A percentile compares a stretch with the other conserved stretches of the same genome.
Conservation (phyloP, 2,113 vertebrate species). For the Dendrocopos noguchii region DNA sequence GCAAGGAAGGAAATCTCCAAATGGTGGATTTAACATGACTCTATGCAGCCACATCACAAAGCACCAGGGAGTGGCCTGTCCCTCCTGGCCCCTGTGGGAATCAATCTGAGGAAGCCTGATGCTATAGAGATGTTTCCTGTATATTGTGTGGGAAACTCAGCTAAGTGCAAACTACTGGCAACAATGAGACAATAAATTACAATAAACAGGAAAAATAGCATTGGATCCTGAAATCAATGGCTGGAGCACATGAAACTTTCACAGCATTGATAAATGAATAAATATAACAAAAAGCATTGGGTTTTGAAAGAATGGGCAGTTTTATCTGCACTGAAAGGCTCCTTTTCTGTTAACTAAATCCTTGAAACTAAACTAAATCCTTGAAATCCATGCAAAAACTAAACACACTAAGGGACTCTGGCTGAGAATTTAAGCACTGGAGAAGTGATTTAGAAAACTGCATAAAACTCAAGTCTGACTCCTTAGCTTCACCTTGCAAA, state of each 20-base stretch:
- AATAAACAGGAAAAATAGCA: constrained; percentile 88
- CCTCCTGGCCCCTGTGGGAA: constrained; percentile 75
- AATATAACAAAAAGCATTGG: constrained; percentile 74
- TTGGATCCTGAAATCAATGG: constrained; percentile 80
- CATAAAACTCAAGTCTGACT: not conserved
- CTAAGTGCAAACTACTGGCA: constrained; percentile 76
- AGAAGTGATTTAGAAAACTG: constrained; percentile 22
- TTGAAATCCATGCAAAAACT: constrained; percentile 16
- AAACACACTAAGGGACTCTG: constrained; percentile 8
- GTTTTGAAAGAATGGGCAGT: constrained; percentile 70
- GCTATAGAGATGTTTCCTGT: constrained; percentile 83
- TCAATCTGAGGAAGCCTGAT: constrained; percentile 85
- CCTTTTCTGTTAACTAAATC: constrained; percentile 65
- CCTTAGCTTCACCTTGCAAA: not conserved
- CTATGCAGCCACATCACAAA: constrained; percentile 75
- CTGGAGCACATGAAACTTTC: constrained; percentile 73
- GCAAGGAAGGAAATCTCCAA: constrained; percentile 82
- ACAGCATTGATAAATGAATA: constrained; percentile 77
- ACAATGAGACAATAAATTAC: constrained; percentile 88
- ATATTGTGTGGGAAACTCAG: constrained; percentile 83
- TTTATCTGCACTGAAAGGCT: constrained; percentile 69
- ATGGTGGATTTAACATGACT: constrained; percentile 56
- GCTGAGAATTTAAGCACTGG: not conserved
- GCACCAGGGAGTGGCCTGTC: constrained; percentile 70
- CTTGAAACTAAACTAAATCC: constrained; percentile 32